Base-by-base conservation (phyloP, 2,888 invertebrate genomes). In the Macrophya alboannulata region DNA sequence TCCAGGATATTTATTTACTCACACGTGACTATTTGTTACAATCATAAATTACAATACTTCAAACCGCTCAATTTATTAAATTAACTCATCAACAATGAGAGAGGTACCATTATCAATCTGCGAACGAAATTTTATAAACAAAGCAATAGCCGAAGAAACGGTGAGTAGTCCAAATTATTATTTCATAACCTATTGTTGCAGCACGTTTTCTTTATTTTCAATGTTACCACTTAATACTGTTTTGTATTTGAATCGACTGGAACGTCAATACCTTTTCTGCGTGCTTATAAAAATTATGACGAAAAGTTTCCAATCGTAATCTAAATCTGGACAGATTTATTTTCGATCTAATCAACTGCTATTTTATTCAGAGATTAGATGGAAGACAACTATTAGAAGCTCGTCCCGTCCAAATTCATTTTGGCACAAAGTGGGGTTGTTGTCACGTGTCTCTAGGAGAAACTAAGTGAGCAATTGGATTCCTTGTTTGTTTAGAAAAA, bases 391-490 rank as follows among this genome's bases (percentile, higher is more conserved):
- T 96, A 87, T 95, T 96, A 89, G 97, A 98, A 92, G 96, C 96
- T 87, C 95, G 98, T 88, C 94, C 95, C 45, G 92, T 97, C 21
- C 94, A 95, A 89, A 96, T 98, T 86, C 94, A 96, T 88, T 98
- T 97, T 93, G 98, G 98, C 25, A 95, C 96, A n/a, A 97, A 97
- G 88, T 98, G 97, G 95, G 98, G 98, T 65, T 96, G 96, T 89
- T 98, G 97, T 90, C 94, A 96, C 87, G 97, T 97, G 10, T 95
- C 96, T 9, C 94, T 98, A 85, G 98, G 98, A 79, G 96, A 97
- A 93, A 98, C 98, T 9, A 96, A 95, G 97, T 97, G 94, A 91
- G 93, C 62, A 51, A 45, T 79, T 84, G n/a, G 43, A 62, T 84
- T 72, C 21, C 8, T 21, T 25, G 12, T 21, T 25, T 25, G 10